Conservation (phyloP, 2,888 invertebrate species). For the Boloria selene region DNA sequence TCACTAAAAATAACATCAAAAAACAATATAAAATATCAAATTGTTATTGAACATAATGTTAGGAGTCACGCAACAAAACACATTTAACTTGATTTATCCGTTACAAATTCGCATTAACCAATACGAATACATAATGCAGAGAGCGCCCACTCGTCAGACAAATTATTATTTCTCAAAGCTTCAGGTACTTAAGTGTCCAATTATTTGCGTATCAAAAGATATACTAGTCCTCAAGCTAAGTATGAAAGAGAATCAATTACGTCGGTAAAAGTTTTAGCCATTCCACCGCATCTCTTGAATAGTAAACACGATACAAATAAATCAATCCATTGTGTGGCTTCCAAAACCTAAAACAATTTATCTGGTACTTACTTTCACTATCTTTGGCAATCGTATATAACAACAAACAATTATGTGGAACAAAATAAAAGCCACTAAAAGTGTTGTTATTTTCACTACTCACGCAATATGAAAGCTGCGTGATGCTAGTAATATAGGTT, state of each 20-base stretch:
- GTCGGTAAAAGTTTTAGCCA: constrained; percentile 42
- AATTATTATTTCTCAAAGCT: constrained; percentile 12
- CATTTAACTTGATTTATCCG: neutral
- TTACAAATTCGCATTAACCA: constrained; percentile 6
- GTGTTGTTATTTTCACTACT: constrained; percentile 4
- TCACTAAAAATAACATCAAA: too few species aligned
- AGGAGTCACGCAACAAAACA: constrained; percentile 9
- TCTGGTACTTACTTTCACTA: constrained; percentile 19
- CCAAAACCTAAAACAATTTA: constrained; percentile 27
- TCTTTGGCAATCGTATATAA: constrained; percentile 19
- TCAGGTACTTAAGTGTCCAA: constrained; percentile 3
- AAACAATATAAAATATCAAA: neutral
- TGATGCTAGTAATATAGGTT: neutral
- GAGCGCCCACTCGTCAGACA: neutral
- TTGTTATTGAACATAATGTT: neutral
- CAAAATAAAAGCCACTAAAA: constrained; percentile 2
- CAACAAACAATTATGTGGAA: neutral
- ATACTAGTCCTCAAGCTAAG: constrained; percentile 42
- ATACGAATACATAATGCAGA: neutral
- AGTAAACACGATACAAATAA: constrained; percentile 29
- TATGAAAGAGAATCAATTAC: constrained; percentile 58
- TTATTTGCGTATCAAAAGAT: constrained; percentile 31
- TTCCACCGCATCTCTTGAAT: constrained; percentile 19
- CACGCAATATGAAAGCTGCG: constrained; percentile 12
- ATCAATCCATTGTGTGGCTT: constrained; percentile 29